Base-by-base conservation (phyloP, 2,888 invertebrate genomes). In the Catocala fraxini region DNA sequence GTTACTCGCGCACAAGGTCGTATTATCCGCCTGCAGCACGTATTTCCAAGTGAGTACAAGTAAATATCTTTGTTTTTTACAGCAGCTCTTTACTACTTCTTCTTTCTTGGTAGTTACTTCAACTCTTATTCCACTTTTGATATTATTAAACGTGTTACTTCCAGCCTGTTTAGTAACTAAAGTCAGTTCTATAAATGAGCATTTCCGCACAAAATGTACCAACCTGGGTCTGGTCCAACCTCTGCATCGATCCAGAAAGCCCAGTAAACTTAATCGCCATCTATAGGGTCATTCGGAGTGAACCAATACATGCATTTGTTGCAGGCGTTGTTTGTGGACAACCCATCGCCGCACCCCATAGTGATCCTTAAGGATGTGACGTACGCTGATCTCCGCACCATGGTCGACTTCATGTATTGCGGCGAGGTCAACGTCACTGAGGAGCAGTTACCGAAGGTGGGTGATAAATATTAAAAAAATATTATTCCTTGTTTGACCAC, bases 351-450 rank as follows among this genome's bases (percentile, higher is more conserved):
- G 79, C 98, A 98, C 90, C 98, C 98, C 5, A 98, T 98, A 80
- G 98, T 98, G 53, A 98, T 98, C 79, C 91, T 98, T 51, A 98
- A 98, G 89, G 98, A 98, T 95, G 97, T 98, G 9, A 97, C 97
- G 80, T 98, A 97, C 83, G 95, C 96, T 54, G 98, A 98, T 89
- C 95, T 98, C 62, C 97, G 97, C 84, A 97, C 97, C 35, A 97
- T 98, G 95, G 97, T 98, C 9, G 97, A 98, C 83, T 98, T 98
- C 84, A 98, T 98, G 97, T 98, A 98, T 87, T 97, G 97, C 80
- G 98, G 98, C 0, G 98, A 98, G 94, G 98, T 98, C 6, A 98
- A 98, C 89, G 98, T 98, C 39, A 97, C 98, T 1, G 97, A 98
- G 84, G 98, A 98, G 79, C 97, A 98, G 84, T 91, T 98, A 78